Base-by-base conservation (phyloP, 2,797 vertebrate genomes). In the Loris lydekkerianus region DNA sequence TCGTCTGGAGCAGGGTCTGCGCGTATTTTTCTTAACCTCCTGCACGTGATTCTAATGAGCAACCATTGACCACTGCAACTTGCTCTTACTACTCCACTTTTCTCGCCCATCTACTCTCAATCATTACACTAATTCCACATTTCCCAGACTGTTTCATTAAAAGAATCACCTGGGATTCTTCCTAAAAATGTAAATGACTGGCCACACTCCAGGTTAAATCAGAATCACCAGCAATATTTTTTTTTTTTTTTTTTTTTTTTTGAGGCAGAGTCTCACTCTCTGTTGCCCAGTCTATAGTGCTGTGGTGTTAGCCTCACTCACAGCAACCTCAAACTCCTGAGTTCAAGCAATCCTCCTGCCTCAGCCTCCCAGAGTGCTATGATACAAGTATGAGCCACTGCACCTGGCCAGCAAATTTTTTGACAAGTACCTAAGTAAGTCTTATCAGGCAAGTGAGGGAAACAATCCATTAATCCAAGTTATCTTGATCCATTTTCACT, bases 151-250 rank as follows among this genome's bases (percentile, higher is more conserved):
- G 53, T 7, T 25, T 21, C 49, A 83, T 61, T 77, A 25, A 83
- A 83, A 72, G 21, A 90, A 73, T 80, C 29, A 43, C 14, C 7
- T 75, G 65, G 18, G 27, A 58, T 63, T 21, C 17, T 56, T 93
- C 58, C 81, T 89, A n/a, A 96, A 93, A 91, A 73, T 86, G 56
- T 6, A 91, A 56, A 60, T 84, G 85, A 25, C 27, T 84, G 34
- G 70, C 58, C 58, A n/a, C 10, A 40, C 15, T 78, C 63, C 17
- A 78, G 20, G n/a, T 91, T 87, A 49, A 89, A 53, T 88, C 58
- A 81, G 40, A 75, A 82, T 76, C 58, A 56, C 40, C 73, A 85
- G 31, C 31, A 67, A 67, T 27, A 46, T 46, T 25, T 25, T 27
- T 75, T 46, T 25, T 25, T 61, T 61, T 25, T 46, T 49, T 53